These are phyloP conservation scores for Lipophrys pholis DNA, from an alignment of 2,113 vertebrate genomes.

Conservation along the genomic window DNA sequence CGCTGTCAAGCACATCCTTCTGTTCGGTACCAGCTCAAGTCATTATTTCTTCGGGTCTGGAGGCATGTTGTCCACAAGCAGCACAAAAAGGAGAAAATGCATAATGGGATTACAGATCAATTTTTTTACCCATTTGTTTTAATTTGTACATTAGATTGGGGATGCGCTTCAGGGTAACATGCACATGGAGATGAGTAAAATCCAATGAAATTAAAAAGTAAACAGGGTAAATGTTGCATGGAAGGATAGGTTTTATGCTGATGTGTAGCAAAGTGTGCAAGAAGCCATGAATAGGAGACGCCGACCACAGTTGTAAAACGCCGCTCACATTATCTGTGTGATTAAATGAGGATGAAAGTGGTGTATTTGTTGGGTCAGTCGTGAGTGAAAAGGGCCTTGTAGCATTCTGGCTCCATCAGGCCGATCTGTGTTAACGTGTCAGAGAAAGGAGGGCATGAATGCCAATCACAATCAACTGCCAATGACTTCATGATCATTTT, in stretches of 20 bases:
- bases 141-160: background rate
- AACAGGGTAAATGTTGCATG: background rate
- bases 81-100: background rate
- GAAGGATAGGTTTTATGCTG: background rate
- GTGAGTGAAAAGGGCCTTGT: background rate
- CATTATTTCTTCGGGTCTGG: background rate
- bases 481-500: slow-evolving; percentile 46
- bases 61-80: background rate
- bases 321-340: background rate
- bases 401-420: slow-evolving; percentile 26
- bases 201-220: background rate
- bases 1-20: slow-evolving; percentile 10
- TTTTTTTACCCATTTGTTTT: background rate
- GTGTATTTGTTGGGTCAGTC: background rate
- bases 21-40: background rate
- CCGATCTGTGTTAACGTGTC: slow-evolving; percentile 26
- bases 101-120: background rate
- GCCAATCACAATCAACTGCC: slow-evolving; percentile 40
- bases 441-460: slow-evolving; percentile 12
- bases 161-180: background rate
- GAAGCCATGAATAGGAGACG: background rate
- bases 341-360: slow-evolving; percentile 1
- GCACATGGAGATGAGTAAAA: background rate
- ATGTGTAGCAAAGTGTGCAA: background rate
- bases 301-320: background rate